A percentile compares a stretch with the other conserved stretches of the same genome.
Evolutionary conservation across 2,797 vertebrate genomes (phyloP).

Genomic region (Chloroceryle amazona): DNA sequence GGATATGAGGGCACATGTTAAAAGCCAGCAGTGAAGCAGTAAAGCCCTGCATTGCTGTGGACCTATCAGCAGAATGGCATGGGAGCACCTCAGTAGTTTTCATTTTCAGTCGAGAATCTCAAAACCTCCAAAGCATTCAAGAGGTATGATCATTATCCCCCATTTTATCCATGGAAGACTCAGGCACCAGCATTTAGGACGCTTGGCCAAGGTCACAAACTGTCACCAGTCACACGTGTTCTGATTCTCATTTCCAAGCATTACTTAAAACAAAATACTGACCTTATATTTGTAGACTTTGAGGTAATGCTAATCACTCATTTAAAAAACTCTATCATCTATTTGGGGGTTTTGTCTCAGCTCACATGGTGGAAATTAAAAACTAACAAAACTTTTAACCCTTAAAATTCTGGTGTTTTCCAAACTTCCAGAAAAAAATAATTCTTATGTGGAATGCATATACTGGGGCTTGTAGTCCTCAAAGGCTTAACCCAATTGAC

Average conservation of each 20-base stretch:
- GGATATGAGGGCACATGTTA: fast-evolving
- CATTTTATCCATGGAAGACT: neutral
- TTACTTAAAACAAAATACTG: neutral
- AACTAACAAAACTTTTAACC: neutral
- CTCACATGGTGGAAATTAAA: neutral
- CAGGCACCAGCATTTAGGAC: neutral
- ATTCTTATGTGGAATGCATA: neutral
- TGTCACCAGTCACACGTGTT: neutral
- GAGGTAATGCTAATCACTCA: neutral
- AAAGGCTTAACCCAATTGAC: constrained; percentile 46
- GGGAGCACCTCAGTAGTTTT: neutral
- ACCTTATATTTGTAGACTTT: fast-evolving
- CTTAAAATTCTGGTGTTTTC: neutral
- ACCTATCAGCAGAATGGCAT: neutral
- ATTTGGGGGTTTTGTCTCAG: neutral
- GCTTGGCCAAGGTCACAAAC: neutral
- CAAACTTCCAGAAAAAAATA: neutral
- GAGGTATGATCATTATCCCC: neutral
- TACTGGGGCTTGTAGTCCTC: neutral
- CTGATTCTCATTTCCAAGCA: neutral
- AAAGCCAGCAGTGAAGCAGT: neutral
- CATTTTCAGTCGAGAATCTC: neutral
- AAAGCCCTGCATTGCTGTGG: neutral
- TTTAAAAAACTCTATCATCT: neutral
- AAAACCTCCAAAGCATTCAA: neutral